A percentile compares a stretch with the other conserved stretches of the same genome.
phyloP scores from a whole-genome alignment of 2,888 invertebrate species.

The Zonitis immaculata region DNA sequence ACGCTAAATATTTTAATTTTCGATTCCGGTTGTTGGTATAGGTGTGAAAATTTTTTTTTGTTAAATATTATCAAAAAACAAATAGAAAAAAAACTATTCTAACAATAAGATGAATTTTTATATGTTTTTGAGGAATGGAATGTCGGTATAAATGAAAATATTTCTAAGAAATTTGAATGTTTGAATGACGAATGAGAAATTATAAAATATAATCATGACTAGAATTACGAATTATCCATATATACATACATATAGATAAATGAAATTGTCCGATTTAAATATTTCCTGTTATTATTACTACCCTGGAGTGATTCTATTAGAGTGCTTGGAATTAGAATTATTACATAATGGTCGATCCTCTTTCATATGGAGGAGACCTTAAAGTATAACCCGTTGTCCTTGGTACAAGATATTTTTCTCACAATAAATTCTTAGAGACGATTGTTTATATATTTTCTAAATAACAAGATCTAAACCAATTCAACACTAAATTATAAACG shows the following conservation, averaged over 20 bases:
- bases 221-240: background rate
- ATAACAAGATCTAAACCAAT: too few species aligned
- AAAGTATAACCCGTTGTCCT: conserved; percentile 20
- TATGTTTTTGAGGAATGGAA: background rate
- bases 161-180: background rate
- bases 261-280: background rate
- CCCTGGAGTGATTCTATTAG: background rate
- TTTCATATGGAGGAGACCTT: conserved; percentile 10
- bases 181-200: background rate
- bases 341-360: conserved; percentile 18
- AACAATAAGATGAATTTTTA: background rate
- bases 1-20: background rate
- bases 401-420: conserved; percentile 19
- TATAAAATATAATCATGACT: background rate
- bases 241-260: too few species aligned
- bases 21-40: background rate
- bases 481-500: too few species aligned
- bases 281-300: background rate
- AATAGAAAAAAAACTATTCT: background rate
- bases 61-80: too few species aligned
- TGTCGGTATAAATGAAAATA: background rate
- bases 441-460: too few species aligned
- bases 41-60: background rate
- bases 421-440: conserved; percentile 14
- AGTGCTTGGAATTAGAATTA: conserved; percentile 5